Conservation (phyloP, 2,797 vertebrate genomes). For the Pseudochirops corinnae region DNA sequence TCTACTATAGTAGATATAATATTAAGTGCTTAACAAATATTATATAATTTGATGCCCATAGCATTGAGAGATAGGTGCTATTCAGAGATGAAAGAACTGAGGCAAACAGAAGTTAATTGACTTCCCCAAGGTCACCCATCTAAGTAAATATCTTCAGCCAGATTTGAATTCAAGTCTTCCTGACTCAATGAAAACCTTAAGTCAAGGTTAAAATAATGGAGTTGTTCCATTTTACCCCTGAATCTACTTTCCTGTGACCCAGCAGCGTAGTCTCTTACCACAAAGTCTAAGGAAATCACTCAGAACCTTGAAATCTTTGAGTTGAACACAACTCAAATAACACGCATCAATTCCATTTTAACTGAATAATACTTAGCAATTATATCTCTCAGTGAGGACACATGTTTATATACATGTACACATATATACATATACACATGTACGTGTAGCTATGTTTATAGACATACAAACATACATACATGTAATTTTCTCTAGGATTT, state of each 20-base stretch:
- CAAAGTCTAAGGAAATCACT: background rate
- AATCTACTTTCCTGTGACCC: background rate
- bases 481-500: no score
- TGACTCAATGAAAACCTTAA: background rate
- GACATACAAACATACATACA: background rate
- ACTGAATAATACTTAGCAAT: background rate
- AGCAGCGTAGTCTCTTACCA: background rate
- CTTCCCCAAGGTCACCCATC: background rate
- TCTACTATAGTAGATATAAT: background rate
- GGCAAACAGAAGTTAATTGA: background rate
- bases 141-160: background rate
- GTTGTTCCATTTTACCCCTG: background rate
- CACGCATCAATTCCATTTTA: background rate
- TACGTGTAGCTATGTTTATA: no score
- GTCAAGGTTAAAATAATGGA: background rate
- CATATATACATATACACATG: no score
- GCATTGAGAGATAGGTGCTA: background rate
- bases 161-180: background rate
- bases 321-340: background rate
- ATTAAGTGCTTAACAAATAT: background rate
- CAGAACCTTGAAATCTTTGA: background rate
- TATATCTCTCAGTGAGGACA: background rate
- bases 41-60: background rate
- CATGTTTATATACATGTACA: background rate
- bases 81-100: background rate